Evolutionary conservation across 30 jellyfish, hydroid and myxozoan genomes (phyloP).

Genomic region (Clytia hemisphaerica): DNA sequence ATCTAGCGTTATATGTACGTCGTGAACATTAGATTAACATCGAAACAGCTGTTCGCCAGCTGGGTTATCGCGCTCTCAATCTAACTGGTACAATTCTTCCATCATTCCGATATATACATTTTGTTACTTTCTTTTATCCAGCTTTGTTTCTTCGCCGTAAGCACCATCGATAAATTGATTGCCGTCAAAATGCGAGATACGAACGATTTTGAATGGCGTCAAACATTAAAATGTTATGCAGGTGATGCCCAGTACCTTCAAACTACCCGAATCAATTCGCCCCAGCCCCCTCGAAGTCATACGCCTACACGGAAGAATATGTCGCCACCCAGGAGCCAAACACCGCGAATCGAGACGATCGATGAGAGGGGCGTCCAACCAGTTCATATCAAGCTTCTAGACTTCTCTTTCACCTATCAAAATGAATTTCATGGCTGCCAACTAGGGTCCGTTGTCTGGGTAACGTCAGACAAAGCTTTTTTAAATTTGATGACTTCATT

Average conservation of each 20-base stretch:
- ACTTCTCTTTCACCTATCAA: constrained; percentile 44
- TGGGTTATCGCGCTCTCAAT: too few species aligned
- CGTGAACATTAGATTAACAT: too few species aligned
- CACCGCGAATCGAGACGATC: too few species aligned
- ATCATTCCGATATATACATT: not conserved
- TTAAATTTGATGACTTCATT: constrained; percentile 4
- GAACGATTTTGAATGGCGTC: constrained; percentile 79
- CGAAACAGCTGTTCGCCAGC: too few species aligned
- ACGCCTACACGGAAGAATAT: too few species aligned
- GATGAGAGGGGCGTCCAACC: not conserved
- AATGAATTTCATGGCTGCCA: constrained; percentile 64
- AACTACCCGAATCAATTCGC: too few species aligned
- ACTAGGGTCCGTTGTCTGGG: constrained; percentile 48
- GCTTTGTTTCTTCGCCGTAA: constrained; percentile 53
- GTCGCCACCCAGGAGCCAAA: too few species aligned
- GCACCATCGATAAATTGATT: constrained; percentile 57
- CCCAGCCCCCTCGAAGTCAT: too few species aligned
- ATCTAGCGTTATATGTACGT: too few species aligned
- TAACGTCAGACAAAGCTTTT: constrained; percentile 63
- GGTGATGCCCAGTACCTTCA: too few species aligned
- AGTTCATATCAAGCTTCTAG: constrained; percentile 41
- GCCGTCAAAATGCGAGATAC: constrained; percentile 45
- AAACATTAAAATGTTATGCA: constrained; percentile 9
- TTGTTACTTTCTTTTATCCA: not conserved
- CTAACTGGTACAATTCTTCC: too few species aligned